Conservation (phyloP, 2,888 invertebrate genomes). For the Limnephilus marmoratus region DNA sequence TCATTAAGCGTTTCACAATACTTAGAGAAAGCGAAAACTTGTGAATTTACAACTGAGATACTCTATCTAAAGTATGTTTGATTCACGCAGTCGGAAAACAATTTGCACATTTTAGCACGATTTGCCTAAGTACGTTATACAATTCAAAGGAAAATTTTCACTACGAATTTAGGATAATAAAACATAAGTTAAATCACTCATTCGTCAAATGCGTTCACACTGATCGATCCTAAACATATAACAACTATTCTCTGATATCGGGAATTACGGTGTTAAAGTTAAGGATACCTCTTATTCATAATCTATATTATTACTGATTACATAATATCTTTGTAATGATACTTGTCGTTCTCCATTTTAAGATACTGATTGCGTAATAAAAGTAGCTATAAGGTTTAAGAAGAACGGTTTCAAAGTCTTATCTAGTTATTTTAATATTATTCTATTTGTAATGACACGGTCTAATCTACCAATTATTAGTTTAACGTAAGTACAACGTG, state of each 20-base stretch:
- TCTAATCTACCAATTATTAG: constrained; percentile 65
- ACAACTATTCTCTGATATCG: constrained; percentile 66
- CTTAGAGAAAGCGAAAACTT: constrained; percentile 57
- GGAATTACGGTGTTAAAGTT: constrained; percentile 56
- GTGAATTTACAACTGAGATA: constrained; percentile 40
- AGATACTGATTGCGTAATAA: constrained; percentile 60
- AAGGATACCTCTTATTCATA: constrained; percentile 60
- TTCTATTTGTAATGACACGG: constrained; percentile 64
- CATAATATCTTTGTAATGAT: constrained; percentile 61
- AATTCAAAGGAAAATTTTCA: constrained; percentile 49
- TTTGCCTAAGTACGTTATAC: constrained; percentile 55
- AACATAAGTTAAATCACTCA: constrained; percentile 60
- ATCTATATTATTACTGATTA: constrained; percentile 62
- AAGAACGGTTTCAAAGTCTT: constrained; percentile 61
- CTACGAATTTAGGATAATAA: constrained; percentile 56
- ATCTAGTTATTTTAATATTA: constrained; percentile 62
- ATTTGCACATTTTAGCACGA: constrained; percentile 48
- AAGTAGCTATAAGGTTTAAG: constrained; percentile 57
- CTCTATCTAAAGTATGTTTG: constrained; percentile 36
- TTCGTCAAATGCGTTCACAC: constrained; percentile 63
- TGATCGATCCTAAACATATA: constrained; percentile 66
- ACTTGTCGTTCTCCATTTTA: constrained; percentile 56
- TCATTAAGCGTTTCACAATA: constrained; percentile 55
- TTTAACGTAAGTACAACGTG: constrained; percentile 53
- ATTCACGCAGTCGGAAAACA: constrained; percentile 50